Evolutionary conservation across 2,888 invertebrate species (phyloP).

Genomic region (Cryptocheilus praepositus): DNA sequence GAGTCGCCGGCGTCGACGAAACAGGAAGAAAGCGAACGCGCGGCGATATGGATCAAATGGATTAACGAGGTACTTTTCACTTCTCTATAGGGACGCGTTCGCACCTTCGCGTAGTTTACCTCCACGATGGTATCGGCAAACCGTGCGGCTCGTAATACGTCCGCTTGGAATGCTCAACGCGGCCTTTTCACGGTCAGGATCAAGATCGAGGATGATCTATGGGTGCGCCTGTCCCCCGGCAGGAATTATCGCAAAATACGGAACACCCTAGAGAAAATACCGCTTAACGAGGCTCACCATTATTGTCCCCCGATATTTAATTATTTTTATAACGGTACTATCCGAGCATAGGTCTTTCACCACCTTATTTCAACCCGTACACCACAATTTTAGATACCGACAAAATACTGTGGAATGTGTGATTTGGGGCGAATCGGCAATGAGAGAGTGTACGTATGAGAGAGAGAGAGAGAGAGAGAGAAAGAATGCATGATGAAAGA

Average conservation of each 20-base stretch:
- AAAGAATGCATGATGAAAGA: no score
- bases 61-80: constrained; percentile 50
- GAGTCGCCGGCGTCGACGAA: neutral
- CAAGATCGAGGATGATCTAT: constrained; percentile 23
- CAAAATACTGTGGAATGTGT: no score
- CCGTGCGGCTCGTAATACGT: constrained; percentile 47
- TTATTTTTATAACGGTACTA: no score
- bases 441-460: no score
- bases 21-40: neutral
- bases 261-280: neutral
- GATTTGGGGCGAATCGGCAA: no score
- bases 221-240: constrained; percentile 8
- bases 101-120: constrained; percentile 32
- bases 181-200: constrained; percentile 22
- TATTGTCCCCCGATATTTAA: no score
- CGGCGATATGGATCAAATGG: constrained; percentile 19
- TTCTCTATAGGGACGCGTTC: constrained; percentile 42
- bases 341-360: no score
- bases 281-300: no score
- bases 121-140: constrained; percentile 37
- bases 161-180: constrained; percentile 36
- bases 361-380: no score
- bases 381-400: no score
- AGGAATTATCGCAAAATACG: constrained; percentile 3
- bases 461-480: no score